phyloP scores from a whole-genome alignment of 2,888 invertebrate species.

The Drosophila algonquin region DNA sequence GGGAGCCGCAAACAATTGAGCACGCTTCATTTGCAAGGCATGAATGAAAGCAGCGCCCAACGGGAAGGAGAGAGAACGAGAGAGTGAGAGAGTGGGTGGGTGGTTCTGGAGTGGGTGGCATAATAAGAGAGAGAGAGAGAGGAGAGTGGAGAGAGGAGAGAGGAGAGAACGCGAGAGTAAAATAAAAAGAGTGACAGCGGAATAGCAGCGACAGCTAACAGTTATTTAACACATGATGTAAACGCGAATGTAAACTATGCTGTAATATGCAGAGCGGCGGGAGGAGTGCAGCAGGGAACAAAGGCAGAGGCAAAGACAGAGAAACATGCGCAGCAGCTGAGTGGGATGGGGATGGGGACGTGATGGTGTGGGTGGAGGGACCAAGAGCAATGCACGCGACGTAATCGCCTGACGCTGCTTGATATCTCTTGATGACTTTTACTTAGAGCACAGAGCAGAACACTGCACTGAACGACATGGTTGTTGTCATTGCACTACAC shows the following conservation, averaged over 20 bases:
- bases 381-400: slow-evolving; percentile 69
- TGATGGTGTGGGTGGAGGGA: background rate
- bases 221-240: slow-evolving; percentile 78
- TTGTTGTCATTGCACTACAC: background rate
- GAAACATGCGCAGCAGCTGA: slow-evolving; percentile 73
- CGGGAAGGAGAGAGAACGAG: slow-evolving; percentile 1
- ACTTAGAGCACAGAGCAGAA: slow-evolving; percentile 46
- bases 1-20: slow-evolving; percentile 55
- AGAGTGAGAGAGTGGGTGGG: background rate
- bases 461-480: background rate
- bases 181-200: slow-evolving; percentile 4
- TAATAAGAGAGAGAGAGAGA: slow-evolving; percentile 18
- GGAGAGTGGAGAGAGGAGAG: slow-evolving; percentile 34
- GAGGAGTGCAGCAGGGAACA: slow-evolving; percentile 47
- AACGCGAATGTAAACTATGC: slow-evolving; percentile 63
- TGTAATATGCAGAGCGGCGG: slow-evolving; percentile 53
- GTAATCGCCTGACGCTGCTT: slow-evolving; percentile 61
- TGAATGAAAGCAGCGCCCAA: slow-evolving; percentile 64
- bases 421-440: slow-evolving; percentile 70
- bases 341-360: slow-evolving; percentile 56
- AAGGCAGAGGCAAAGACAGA: slow-evolving; percentile 22
- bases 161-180: background rate
- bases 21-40: slow-evolving; percentile 70
- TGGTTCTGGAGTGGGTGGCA: background rate
- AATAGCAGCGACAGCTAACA: slow-evolving; percentile 43